Percentiles rank a stretch among this genome's conserved stretches.
phyloP scores from a whole-genome alignment of 2,113 vertebrate species.

The Bos taurus region DNA sequence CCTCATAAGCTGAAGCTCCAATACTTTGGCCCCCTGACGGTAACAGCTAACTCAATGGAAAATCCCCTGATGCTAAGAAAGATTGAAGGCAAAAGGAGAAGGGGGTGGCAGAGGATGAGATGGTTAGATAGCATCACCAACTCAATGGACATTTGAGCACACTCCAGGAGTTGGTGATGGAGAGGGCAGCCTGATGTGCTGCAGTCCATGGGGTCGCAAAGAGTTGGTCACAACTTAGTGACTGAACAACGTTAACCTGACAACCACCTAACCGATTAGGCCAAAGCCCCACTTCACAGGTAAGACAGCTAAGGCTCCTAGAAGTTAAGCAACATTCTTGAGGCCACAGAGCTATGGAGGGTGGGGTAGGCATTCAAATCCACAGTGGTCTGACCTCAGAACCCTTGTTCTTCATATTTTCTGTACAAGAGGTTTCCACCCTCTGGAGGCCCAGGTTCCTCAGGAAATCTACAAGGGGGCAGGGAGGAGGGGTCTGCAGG shows the following conservation, averaged over 20 bases:
- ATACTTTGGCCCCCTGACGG: neutral
- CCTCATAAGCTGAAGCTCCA: neutral
- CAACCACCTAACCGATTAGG: neutral
- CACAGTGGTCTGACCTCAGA: neutral
- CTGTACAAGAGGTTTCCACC: neutral
- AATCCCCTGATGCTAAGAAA: neutral
- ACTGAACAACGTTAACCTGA: neutral
- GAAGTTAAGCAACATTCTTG: neutral
- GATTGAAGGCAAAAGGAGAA: neutral
- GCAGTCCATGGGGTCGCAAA: neutral
- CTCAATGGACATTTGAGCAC: neutral
- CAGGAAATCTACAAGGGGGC: neutral
- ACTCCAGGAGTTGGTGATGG: neutral
- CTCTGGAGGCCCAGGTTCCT: neutral
- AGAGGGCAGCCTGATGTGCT: neutral
- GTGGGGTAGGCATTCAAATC: neutral
- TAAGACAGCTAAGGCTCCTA: neutral
- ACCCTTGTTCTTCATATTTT: neutral
- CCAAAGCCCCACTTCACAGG: neutral
- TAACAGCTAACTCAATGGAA: neutral
- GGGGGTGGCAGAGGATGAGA: neutral
- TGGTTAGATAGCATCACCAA: neutral
- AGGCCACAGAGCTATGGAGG: neutral
- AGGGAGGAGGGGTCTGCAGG: neutral
- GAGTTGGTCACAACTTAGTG: neutral